Evolutionary conservation across 2,797 vertebrate species (phyloP), one percentile per base, ranked within the genome.

Genomic region (Mormyrops attenuatus): DNA sequence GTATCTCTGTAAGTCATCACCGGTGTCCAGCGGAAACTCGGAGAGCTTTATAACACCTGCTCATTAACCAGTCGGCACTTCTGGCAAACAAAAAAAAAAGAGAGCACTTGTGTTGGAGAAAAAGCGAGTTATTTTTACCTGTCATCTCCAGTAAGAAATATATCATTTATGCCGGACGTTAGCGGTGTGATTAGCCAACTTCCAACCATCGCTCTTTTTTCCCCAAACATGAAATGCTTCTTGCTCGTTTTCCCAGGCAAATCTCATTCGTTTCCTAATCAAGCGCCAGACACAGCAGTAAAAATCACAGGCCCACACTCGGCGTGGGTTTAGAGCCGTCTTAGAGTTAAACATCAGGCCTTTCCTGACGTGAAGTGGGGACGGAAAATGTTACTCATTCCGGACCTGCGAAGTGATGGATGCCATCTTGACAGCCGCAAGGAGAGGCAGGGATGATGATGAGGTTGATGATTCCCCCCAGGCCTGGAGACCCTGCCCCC

Each of bases 321-420:
- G 6, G 17, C n/a, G 47, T 57, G 86, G 84, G 89, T 26, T 73
- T 77, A 38, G 15, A 13, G 88, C 66, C 2, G 49, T 53, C 85
- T 87, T 63, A n/a, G 86, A 63, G 69, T 55, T 38, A 60, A 90
- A 88, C 86, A 80, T 82, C 52, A 80, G 17, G n/a, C 63, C 44
- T 63, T 53, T 63, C 22, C 69, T 57, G 86, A 82, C 50, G 63
- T 90, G 86, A 50, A 60, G 17, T 3, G 50, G 22, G 38, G 38
- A 80, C 9, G 44, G 55, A 82, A 88, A 84, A 73, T 34, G 22
- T 90, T 66, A 44, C 57, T 85, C 87, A 82, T 69, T 7, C 73
- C 2, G 15, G 88, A 63, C 53, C 73, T 50, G 73, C 47, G 30
- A 30, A 34, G 87, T 69, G 53, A 87, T 52, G 53, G 73, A 84